Evolutionary conservation across 2,797 vertebrate species (phyloP).

Genomic region (Eurystomus glaucurus): DNA sequence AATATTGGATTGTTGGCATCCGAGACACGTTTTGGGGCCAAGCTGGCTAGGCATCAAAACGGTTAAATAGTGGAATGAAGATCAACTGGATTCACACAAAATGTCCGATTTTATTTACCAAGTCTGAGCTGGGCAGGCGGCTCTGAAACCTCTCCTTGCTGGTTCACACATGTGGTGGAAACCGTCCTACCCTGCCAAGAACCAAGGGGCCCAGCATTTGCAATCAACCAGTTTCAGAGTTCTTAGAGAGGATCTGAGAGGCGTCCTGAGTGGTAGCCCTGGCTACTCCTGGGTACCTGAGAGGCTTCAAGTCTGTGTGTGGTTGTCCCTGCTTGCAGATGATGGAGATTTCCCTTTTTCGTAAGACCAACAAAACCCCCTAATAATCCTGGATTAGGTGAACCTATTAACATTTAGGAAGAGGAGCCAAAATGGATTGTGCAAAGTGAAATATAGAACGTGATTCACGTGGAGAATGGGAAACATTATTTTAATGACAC

Average conservation of each 20-base stretch:
- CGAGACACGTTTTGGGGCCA: conserved; percentile 24
- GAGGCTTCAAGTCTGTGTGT: not conserved
- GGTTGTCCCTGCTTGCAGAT: not conserved
- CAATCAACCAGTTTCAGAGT: not conserved
- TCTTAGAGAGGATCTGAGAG: not conserved
- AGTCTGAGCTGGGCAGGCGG: not conserved
- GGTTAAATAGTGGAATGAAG: conserved; percentile 49
- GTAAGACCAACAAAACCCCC: not conserved
- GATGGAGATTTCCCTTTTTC: not conserved
- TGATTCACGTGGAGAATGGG: not conserved
- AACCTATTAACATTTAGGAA: not conserved
- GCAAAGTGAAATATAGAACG: not conserved
- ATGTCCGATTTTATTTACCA: conserved; percentile 38
- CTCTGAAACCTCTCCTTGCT: not conserved
- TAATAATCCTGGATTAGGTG: conserved; percentile 13
- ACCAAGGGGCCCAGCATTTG: fast-evolving
- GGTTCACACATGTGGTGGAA: conserved; percentile 12
- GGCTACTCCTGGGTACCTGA: not conserved
- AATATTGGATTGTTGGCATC: conserved; percentile 68
- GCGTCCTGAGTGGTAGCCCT: not conserved
- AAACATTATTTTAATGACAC: not conserved
- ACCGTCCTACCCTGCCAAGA: not conserved
- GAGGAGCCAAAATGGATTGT: not conserved
- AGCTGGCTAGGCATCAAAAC: conserved; percentile 63
- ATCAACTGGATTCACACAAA: not conserved